Conservation (phyloP, 1,140 invertebrate genomes). For the Ips typographus region DNA sequence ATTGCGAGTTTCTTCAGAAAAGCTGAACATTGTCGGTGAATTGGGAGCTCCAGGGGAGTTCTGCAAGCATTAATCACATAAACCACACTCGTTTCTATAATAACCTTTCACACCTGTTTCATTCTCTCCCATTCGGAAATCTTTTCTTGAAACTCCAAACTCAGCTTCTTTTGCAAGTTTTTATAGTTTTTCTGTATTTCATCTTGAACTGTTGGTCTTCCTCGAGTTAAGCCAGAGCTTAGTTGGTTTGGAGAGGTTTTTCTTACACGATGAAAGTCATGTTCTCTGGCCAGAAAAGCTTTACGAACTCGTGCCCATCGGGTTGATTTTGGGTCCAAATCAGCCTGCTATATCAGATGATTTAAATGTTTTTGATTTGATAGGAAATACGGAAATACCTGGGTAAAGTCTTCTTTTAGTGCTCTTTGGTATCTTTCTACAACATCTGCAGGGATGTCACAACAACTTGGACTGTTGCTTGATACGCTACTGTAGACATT, state of each 20-base stretch:
- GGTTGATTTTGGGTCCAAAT: constrained; percentile 48
- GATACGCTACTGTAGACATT: constrained; percentile 18
- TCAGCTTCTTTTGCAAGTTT: constrained; percentile 67
- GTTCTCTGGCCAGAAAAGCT: constrained; percentile 59
- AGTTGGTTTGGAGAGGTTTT: neutral
- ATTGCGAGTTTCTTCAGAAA: constrained; percentile 46
- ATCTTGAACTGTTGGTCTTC: constrained; percentile 41
- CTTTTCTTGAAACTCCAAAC: constrained; percentile 71
- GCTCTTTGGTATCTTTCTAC: constrained; percentile 43
- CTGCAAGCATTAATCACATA: constrained; percentile 20
- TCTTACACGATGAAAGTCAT: neutral
- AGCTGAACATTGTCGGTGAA: constrained; percentile 30
- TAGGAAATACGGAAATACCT: constrained; percentile 15
- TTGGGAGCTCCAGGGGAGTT: constrained; percentile 35
- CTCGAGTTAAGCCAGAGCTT: constrained; percentile 2
- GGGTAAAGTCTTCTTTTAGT: constrained; percentile 38
- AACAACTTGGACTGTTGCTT: constrained; percentile 28
- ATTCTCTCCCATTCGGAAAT: constrained; percentile 70
- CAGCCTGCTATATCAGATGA: constrained; percentile 12
- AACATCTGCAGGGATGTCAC: constrained; percentile 40
- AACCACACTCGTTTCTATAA: neutral
- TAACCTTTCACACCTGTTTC: constrained; percentile 43
- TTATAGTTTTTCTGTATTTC: constrained; percentile 64
- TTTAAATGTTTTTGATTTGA: constrained; percentile 20
- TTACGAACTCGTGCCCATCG: constrained; percentile 75